Conservation (phyloP, 2,113 vertebrate genomes). For the Sminthopsis crassicaudata region DNA sequence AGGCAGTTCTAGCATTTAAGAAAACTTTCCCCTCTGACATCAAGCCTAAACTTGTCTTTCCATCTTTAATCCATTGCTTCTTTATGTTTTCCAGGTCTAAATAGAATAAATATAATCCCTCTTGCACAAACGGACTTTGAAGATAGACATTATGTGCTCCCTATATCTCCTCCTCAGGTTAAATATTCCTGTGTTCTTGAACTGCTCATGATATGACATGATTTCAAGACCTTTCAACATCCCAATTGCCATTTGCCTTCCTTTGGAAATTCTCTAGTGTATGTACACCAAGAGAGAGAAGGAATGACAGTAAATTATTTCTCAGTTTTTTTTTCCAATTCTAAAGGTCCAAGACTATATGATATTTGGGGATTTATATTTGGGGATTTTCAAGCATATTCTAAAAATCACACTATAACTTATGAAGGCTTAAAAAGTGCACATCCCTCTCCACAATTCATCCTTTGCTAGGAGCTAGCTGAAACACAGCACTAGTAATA, state of each 20-base stretch:
- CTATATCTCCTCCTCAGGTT: background rate
- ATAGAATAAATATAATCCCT: background rate
- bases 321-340: background rate
- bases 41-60: background rate
- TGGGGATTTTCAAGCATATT: background rate
- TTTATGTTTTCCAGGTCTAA: background rate
- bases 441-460: background rate
- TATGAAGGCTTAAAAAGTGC: background rate
- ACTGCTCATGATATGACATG: background rate
- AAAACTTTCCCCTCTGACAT: background rate
- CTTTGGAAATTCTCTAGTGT: background rate
- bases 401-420: background rate
- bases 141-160: background rate
- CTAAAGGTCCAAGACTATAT: background rate
- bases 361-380: background rate
- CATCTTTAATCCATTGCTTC: background rate
- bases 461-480: background rate
- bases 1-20: background rate
- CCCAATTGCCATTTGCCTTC: background rate
- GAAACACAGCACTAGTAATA: slow-evolving; percentile 24
- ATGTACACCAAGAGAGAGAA: background rate
- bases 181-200: background rate
- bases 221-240: background rate
- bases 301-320: background rate
- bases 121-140: background rate